phyloP scores from a whole-genome alignment of 2,888 invertebrate species.

The Rotaria socialis region DNA sequence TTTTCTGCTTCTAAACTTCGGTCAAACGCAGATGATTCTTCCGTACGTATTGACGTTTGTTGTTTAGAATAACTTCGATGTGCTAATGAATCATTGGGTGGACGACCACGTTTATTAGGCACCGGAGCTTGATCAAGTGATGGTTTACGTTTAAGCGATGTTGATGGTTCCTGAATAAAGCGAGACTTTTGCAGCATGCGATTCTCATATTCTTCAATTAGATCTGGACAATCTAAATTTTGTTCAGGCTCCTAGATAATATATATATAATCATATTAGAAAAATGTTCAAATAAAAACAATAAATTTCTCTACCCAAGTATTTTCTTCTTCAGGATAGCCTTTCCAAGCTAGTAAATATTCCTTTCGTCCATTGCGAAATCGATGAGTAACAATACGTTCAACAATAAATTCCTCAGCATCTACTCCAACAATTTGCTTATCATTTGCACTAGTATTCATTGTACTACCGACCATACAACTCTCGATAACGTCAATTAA shows the following conservation, averaged over 20 bases:
- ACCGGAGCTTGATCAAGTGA: not conserved
- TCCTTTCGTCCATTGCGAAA: constrained; percentile 68
- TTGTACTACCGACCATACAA: not conserved
- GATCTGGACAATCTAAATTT: constrained; percentile 77
- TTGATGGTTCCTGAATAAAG: not conserved
- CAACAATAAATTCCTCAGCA: constrained; percentile 63
- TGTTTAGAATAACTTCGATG: not conserved
- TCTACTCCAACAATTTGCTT: constrained; percentile 17
- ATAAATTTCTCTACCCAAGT: not conserved
- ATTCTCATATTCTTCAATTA: constrained; percentile 73
- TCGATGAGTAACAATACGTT: constrained; percentile 77
- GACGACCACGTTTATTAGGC: not conserved
- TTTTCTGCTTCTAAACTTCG: constrained; percentile 9
- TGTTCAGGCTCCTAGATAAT: constrained; percentile 81
- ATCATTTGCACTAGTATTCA: not conserved
- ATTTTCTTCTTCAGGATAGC: constrained; percentile 52
- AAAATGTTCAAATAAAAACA: not conserved
- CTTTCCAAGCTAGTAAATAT: constrained; percentile 67
- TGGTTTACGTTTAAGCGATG: constrained; percentile 11
- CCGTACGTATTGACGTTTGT: not conserved
- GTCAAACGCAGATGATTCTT: not conserved
- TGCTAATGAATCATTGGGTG: not conserved
- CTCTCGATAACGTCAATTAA: too few relatives aligned
- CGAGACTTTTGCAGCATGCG: constrained; percentile 55
- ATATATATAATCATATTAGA: not conserved